phyloP scores from a whole-genome alignment of 2,113 vertebrate genomes.

The Oreocharis arfaki region DNA sequence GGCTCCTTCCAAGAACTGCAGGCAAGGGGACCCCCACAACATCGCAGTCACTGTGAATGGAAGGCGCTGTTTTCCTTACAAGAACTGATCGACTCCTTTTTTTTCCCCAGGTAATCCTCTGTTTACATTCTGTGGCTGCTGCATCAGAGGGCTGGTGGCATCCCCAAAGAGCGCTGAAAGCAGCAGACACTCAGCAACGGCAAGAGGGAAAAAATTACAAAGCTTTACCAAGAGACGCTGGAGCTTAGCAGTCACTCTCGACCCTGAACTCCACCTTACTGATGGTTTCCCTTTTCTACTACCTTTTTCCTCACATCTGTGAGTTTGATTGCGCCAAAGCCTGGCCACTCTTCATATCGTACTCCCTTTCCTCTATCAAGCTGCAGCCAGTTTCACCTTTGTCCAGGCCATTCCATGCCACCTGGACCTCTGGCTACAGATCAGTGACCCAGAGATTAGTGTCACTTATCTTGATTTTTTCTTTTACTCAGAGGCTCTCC shows the following conservation, averaged over 20 bases:
- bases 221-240: neutral
- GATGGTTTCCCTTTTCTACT: neutral
- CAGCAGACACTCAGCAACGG: neutral
- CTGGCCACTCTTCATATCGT: neutral
- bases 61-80: neutral
- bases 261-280: neutral
- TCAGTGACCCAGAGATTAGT: neutral
- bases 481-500: neutral
- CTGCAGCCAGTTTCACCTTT: neutral
- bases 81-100: neutral
- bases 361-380: neutral
- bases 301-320: neutral
- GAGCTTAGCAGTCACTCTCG: neutral
- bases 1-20: neutral
- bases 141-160: neutral
- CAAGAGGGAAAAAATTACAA: neutral
- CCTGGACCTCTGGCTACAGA: neutral
- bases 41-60: neutral
- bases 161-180: neutral
- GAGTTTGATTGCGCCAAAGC: neutral
- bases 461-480: slow-evolving; percentile 6
- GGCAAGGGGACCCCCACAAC: neutral
- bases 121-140: neutral
- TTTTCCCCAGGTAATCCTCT: neutral
- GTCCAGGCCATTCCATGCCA: neutral